These are phyloP conservation scores for Muschampia plurimacula DNA, from an alignment of 2,888 invertebrate genomes.

Conservation along the genomic window DNA sequence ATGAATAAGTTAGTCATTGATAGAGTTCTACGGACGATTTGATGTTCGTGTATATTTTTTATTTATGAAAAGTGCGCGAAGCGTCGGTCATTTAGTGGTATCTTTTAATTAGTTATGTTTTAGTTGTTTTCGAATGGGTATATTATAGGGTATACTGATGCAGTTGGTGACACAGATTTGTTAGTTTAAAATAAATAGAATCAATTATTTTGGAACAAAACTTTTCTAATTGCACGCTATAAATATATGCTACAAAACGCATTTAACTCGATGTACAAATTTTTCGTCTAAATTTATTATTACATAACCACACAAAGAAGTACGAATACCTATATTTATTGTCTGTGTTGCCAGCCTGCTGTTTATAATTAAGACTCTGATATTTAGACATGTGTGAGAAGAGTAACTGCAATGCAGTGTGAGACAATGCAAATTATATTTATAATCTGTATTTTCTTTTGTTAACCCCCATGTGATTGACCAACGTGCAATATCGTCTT, in stretches of 20 bases:
- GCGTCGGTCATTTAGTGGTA: conserved; percentile 46
- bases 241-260: conserved; percentile 19
- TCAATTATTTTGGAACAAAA: conserved; percentile 37
- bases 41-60: conserved; percentile 50
- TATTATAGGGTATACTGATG: conserved; percentile 21
- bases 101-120: conserved; percentile 41
- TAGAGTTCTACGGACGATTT: conserved; percentile 45
- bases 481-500: conserved; percentile 36
- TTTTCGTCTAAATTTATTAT: conserved; percentile 32
- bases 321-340: conserved; percentile 16
- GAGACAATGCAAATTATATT: conserved; percentile 55
- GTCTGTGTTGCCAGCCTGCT: conserved; percentile 33
- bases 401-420: conserved; percentile 66
- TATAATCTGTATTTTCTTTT: conserved; percentile 52
- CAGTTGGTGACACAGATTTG: conserved; percentile 36
- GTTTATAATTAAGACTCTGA: conserved; percentile 35
- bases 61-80: conserved; percentile 47
- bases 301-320: conserved; percentile 10
- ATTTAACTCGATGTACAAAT: conserved; percentile 39
- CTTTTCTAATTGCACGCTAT: conserved; percentile 15
- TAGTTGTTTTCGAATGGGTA: conserved; percentile 38
- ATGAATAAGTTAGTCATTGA: conserved; percentile 50
- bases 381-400: conserved; percentile 45
- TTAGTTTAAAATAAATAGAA: conserved; percentile 16
- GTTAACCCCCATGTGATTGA: conserved; percentile 52